Evolutionary conservation across 2,113 vertebrate genomes (phyloP), one percentile per base, ranked within the genome.

Genomic region (Percina caprodes): DNA sequence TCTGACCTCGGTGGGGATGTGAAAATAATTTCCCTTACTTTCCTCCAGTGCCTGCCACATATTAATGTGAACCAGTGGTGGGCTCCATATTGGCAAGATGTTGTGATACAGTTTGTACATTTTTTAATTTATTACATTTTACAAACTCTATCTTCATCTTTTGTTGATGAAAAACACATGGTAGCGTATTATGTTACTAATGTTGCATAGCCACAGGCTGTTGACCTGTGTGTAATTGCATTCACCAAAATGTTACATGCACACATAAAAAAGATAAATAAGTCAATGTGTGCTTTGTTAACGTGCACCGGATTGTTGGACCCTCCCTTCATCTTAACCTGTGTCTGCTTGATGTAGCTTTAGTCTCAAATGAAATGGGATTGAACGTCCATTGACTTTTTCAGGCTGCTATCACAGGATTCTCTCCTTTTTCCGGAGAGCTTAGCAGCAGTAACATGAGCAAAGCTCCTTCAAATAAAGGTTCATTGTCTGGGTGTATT

Each of bases 391-490:
- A 63, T 81, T 90, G 83, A 87, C 65, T 88, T 84, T 49, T 72
- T 69, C 39, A 16, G 67, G 48, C 80, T 70, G 67, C 69, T 69
- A 79, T 82, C 85, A 61, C 79, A 42, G 70, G 65, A 85, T 82
- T 83, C 56, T 80, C 67, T 82, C 67, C 68, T 84, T 88, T 91
- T 90, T 77, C 82, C 56, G 45, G 63, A 12, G 68, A 77, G 88
- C 76, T 88, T 82, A 78, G 89, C 86, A 65, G 80, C 78, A 81
- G 90, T 88, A 88, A 92, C 88, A 90, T 68, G 87, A 90, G 92
- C 84, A 92, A 93, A 94, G 87, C 86, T 83, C 83, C 84, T 89
- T 86, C 83, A 83, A 83, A 92, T 92, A 92, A 92, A 93, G 92
- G 35, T 65, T 87, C 89, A 92, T 93, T 94, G 92, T 94, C 84